Percentiles rank a stretch among this genome's conserved stretches.
Evolutionary conservation across 1,140 invertebrate species (phyloP).

Genomic region (Cataglyphis hispanica): DNA sequence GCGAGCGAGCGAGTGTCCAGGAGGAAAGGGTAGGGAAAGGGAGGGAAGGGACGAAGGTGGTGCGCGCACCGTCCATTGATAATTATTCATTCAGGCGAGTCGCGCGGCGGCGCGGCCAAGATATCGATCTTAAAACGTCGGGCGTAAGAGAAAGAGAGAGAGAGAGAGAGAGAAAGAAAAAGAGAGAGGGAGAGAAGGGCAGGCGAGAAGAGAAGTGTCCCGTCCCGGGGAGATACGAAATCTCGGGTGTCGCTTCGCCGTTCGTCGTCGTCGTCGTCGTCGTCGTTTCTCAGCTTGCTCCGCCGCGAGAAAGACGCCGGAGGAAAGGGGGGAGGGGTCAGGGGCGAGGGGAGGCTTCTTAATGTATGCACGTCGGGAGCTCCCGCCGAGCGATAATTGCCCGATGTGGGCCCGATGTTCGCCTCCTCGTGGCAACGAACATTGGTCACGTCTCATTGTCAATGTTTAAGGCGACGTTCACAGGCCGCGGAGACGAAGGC

Average conservation of each 20-base stretch:
- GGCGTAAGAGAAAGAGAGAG: conserved; percentile 11
- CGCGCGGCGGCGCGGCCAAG: conserved; percentile 68
- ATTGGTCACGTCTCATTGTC: conserved; percentile 83
- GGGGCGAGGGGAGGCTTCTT: conserved; percentile 61
- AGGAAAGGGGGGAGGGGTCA: background rate
- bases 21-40: too few species aligned
- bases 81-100: conserved; percentile 76
- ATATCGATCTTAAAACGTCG: conserved; percentile 77
- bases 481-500: conserved; percentile 19
- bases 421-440: conserved; percentile 76
- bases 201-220: conserved; percentile 63
- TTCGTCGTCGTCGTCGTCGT: conserved; percentile 58
- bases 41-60: conserved; percentile 52
- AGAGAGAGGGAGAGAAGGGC: background rate
- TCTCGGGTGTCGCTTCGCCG: conserved; percentile 58
- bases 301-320: background rate
- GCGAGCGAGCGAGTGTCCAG: background rate
- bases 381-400: conserved; percentile 84
- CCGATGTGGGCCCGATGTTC: conserved; percentile 82
- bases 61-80: conserved; percentile 66
- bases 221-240: conserved; percentile 48
- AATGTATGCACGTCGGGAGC: conserved; percentile 82
- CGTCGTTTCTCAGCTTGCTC: conserved; percentile 34
- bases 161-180: too few species aligned
- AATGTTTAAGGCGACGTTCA: conserved; percentile 80